These are phyloP conservation scores for Spea multiplicata DNA, from an alignment of 2,113 vertebrate species.

Conservation along the genomic window DNA sequence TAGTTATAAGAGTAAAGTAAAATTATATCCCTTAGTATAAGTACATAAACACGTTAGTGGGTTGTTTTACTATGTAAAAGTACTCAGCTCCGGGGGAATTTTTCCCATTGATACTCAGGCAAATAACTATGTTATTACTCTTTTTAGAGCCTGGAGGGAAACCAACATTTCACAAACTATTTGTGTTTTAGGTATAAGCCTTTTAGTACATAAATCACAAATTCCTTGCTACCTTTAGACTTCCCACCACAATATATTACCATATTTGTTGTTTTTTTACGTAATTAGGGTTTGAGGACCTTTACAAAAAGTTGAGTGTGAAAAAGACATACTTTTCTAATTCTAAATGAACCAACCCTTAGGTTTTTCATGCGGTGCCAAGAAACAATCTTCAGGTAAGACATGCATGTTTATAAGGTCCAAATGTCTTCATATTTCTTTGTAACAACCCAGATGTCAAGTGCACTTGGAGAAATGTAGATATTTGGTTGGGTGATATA, in stretches of 20 bases:
- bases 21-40: conserved; percentile 11
- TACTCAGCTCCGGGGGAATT: conserved; percentile 29
- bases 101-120: conserved; percentile 20
- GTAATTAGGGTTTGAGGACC: no score
- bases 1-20: conserved; percentile 28
- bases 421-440: no score
- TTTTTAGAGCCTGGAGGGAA: conserved; percentile 11
- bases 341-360: no score
- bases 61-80: conserved; percentile 28
- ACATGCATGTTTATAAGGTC: no score
- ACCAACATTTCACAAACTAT: conserved; percentile 11
- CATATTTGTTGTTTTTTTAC: neutral
- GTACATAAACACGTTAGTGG: conserved; percentile 13
- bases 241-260: neutral
- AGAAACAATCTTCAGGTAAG: no score
- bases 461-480: no score
- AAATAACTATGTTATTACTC: conserved; percentile 27
- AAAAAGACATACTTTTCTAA: no score
- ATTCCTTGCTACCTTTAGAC: neutral
- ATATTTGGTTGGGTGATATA: no score
- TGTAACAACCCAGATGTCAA: no score
- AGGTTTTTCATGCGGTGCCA: no score
- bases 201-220: neutral
- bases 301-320: no score
- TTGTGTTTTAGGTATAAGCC: neutral